A percentile compares a stretch with the other conserved stretches of the same genome.
phyloP scores from a whole-genome alignment of 2,888 invertebrate genomes.

The Uropetala carovei region DNA sequence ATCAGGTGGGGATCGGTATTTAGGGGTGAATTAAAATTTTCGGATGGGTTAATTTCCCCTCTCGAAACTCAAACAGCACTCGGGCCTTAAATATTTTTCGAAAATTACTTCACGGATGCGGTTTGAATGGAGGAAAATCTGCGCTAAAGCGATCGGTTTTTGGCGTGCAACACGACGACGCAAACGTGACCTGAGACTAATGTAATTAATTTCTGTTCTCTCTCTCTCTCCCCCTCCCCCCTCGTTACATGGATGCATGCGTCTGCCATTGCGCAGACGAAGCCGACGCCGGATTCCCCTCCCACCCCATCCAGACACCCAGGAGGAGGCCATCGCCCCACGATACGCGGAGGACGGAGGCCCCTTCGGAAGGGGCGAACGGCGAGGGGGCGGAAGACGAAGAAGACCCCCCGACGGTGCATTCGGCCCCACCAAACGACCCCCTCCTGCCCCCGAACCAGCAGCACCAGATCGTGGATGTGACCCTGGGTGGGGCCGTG shows the following conservation, averaged over 20 bases:
- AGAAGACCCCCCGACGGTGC: constrained; percentile 50
- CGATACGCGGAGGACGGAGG: constrained; percentile 26
- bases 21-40: no score
- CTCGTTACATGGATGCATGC: not conserved
- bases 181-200: not conserved
- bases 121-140: no score
- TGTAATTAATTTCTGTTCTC: not conserved
- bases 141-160: no score
- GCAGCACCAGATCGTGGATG: constrained; percentile 77
- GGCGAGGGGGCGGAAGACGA: not conserved
- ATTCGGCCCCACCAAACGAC: constrained; percentile 30
- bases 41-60: no score
- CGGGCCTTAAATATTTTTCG: no score
- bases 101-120: no score
- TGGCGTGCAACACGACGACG: no score
- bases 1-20: no score
- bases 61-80: no score
- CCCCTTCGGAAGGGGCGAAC: not conserved
- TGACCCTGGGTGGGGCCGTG: constrained; percentile 90
- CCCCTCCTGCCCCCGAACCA: constrained; percentile 36
- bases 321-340: constrained; percentile 12
- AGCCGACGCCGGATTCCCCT: constrained; percentile 31
- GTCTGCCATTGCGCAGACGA: constrained; percentile 11
- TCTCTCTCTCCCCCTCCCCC: constrained; percentile 12
- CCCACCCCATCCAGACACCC: constrained; percentile 24